Base-by-base conservation (phyloP, 2,888 invertebrate genomes). In the Siphlonurus alternatus region DNA sequence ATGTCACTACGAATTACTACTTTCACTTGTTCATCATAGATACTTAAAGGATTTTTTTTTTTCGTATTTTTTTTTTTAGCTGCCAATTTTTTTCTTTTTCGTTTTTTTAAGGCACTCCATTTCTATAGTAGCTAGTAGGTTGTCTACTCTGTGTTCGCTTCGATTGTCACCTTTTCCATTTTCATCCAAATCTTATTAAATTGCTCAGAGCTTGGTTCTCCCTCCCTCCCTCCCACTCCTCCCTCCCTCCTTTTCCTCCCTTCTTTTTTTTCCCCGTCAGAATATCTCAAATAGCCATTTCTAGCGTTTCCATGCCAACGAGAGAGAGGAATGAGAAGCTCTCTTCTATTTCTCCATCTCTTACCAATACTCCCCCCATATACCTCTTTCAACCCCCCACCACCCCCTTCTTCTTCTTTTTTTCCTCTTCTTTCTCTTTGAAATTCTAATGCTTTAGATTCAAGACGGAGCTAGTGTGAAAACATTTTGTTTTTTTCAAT, bases 91-190 rank as follows among this genome's bases (percentile, higher is more conserved):
- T 38, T 38, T 15, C 15, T 15, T 38, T 38, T 38, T 15, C 15
- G 7, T 38, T 38, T 38, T 38, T 38, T 38, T 38, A 38, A 38
- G 38, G 38, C 38, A 38, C 38, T 38, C 38, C 38, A 38, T 38
- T 38, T 38, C 38, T 38, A n/a, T n/a, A n/a, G n/a, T n/a, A n/a
- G n/a, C n/a, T n/a, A n/a, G n/a, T n/a, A n/a, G n/a, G n/a, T n/a
- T n/a, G n/a, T n/a, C n/a, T 15, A 15, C 15, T 15, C 7, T 69
- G 68, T 70, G 70, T 69, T 69, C 70, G 71, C 69, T 67, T 70
- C 68, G 69, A 68, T 70, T 70, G 70, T 69, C 71, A 70, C 71
- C 71, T 71, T 71, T 70, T 68, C 70, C 70, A 70, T 70, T 70
- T 70, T 69, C 69, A 59, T 20, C 63, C 62, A 20, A 25, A 23